Conservation (phyloP, 2,888 invertebrate genomes). For the Lydus trimaculatus region DNA sequence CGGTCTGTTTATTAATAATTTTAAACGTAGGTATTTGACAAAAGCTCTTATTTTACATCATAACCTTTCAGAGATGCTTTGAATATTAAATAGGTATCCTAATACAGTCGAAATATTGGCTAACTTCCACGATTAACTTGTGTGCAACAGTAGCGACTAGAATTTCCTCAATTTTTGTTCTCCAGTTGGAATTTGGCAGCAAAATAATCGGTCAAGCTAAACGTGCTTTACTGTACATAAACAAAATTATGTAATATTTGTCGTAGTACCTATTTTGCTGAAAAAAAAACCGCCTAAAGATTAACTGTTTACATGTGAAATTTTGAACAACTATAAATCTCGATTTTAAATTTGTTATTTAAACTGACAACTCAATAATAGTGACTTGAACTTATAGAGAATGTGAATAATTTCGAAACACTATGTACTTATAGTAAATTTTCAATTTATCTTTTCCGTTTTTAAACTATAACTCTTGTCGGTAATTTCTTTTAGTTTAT, state of each 20-base stretch:
- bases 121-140: too few relatives aligned
- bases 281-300: background rate
- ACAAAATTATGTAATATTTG: too few relatives aligned
- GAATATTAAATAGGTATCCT: too few relatives aligned
- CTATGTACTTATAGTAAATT: background rate
- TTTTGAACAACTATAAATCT: background rate
- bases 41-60: too few relatives aligned
- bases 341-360: background rate
- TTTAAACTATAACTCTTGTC: background rate
- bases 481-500: background rate
- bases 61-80: too few relatives aligned
- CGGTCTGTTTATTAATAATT: background rate
- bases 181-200: too few relatives aligned
- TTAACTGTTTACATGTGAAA: slow-evolving; percentile 14
- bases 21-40: background rate
- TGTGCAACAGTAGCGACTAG: too few relatives aligned
- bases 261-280: background rate
- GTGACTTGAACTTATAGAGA: slow-evolving; percentile 4
- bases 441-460: background rate
- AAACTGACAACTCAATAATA: slow-evolving; percentile 4
- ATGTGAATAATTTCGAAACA: slow-evolving; percentile 1
- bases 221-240: too few relatives aligned
- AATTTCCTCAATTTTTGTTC: too few relatives aligned
- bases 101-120: too few relatives aligned
- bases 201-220: too few relatives aligned